These are phyloP conservation scores for Ictidomys tridecemlineatus DNA, from an alignment of 2,113 vertebrate genomes.

Conservation along the genomic window DNA sequence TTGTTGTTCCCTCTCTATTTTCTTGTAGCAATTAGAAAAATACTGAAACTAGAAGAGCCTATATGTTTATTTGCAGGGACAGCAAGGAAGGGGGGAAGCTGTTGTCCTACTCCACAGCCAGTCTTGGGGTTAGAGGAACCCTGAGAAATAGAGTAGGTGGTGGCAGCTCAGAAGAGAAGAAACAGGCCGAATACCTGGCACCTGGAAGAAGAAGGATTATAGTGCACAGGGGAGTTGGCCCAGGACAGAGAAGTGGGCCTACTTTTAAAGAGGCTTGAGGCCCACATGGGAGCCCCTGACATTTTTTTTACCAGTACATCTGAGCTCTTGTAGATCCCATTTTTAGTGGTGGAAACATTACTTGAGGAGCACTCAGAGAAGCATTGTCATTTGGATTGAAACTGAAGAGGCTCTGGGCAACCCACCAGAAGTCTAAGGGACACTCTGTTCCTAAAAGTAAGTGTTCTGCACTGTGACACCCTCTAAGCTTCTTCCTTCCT, in stretches of 20 bases:
- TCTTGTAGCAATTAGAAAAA: slow-evolving; percentile 74
- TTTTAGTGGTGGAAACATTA: slow-evolving; percentile 81
- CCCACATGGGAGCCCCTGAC: slow-evolving; percentile 60
- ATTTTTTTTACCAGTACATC: slow-evolving; percentile 69
- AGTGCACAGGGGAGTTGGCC: slow-evolving; percentile 71
- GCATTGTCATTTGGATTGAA: slow-evolving; percentile 82
- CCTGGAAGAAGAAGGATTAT: slow-evolving; percentile 74
- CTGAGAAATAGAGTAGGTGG: slow-evolving; percentile 80
- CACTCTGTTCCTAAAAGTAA: slow-evolving; percentile 82
- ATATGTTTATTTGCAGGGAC: slow-evolving; percentile 80
- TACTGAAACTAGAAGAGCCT: slow-evolving; percentile 76
- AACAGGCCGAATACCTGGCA: slow-evolving; percentile 65
- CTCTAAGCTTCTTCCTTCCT: slow-evolving; percentile 65
- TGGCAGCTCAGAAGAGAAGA: slow-evolving; percentile 80
- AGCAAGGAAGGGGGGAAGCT: slow-evolving; percentile 79
- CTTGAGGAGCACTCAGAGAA: slow-evolving; percentile 81
- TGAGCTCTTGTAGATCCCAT: slow-evolving; percentile 79
- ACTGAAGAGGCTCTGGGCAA: slow-evolving; percentile 81
- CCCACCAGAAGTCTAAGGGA: slow-evolving; percentile 81
- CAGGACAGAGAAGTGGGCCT: slow-evolving; percentile 76
- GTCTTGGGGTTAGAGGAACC: slow-evolving; percentile 79
- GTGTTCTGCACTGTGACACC: slow-evolving; percentile 66
- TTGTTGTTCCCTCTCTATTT: slow-evolving; percentile 68
- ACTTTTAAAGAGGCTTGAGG: slow-evolving; percentile 72
- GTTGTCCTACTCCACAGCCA: slow-evolving; percentile 76